These are phyloP conservation scores for Gallinago stenura DNA, from an alignment of 2,797 vertebrate genomes.

Conservation along the genomic window DNA sequence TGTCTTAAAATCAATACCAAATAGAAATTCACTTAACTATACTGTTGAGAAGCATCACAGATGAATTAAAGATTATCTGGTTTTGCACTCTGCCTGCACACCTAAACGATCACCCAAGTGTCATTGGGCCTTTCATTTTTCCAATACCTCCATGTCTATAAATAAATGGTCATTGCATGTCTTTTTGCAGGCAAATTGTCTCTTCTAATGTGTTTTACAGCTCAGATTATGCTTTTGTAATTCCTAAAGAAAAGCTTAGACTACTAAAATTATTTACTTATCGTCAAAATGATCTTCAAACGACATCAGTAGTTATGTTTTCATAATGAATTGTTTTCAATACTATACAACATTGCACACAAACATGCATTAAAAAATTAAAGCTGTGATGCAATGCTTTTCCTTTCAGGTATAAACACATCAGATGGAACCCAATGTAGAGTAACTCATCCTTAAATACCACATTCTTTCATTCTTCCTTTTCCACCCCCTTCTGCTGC, in stretches of 20 bases:
- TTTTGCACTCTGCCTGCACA: not conserved
- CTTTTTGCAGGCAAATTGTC: not conserved
- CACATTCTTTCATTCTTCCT: not conserved
- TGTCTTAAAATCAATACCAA: constrained; percentile 15
- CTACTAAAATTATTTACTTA: not conserved
- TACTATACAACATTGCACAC: not conserved
- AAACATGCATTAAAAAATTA: not conserved
- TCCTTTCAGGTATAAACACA: not conserved
- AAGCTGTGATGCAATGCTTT: not conserved
- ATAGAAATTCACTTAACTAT: not conserved
- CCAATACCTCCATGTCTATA: not conserved
- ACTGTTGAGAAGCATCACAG: not conserved
- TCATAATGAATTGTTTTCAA: not conserved
- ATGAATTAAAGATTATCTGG: not conserved
- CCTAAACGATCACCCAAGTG: not conserved
- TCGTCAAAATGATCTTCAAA: not conserved
- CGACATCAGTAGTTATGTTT: not conserved
- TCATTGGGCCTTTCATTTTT: not conserved
- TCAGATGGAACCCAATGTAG: not conserved
- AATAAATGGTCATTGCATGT: not conserved
- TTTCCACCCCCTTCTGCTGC: accelerated
- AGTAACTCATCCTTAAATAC: not conserved
- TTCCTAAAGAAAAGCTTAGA: not conserved
- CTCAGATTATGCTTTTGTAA: not conserved
- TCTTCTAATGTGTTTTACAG: not conserved